Evolutionary conservation across 2,888 invertebrate genomes (phyloP).

Genomic region (Tetropium fuscum): DNA sequence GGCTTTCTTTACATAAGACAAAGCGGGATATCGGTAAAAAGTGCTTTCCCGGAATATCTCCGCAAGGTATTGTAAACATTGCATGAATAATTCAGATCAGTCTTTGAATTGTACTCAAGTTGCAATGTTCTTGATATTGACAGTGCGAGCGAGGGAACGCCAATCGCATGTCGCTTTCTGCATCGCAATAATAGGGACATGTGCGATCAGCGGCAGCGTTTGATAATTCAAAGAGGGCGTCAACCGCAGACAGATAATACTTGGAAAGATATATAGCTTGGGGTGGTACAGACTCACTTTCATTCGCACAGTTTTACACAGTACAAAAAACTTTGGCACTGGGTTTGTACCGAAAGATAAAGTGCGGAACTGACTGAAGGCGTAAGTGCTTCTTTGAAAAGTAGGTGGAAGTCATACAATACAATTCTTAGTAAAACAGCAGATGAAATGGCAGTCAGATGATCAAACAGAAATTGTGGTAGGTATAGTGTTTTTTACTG

Average conservation of each 20-base stretch:
- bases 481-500: too few relatives aligned
- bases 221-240: slow-evolving; percentile 48
- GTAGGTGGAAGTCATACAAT: too few relatives aligned
- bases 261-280: slow-evolving; percentile 45
- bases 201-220: slow-evolving; percentile 42
- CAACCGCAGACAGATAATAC: slow-evolving; percentile 50
- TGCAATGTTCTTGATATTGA: slow-evolving; percentile 43
- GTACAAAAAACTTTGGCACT: slow-evolving; percentile 12
- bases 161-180: slow-evolving; percentile 47
- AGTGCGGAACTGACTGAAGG: neutral
- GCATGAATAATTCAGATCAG: slow-evolving; percentile 49
- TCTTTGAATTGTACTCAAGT: slow-evolving; percentile 43
- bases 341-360: slow-evolving; percentile 1
- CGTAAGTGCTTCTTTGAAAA: too few relatives aligned
- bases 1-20: slow-evolving; percentile 39
- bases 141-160: slow-evolving; percentile 45
- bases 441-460: too few relatives aligned
- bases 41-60: slow-evolving; percentile 36
- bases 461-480: too few relatives aligned
- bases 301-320: slow-evolving; percentile 29
- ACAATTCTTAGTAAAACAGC: too few relatives aligned
- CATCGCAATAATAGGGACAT: slow-evolving; percentile 46
- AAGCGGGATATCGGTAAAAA: slow-evolving; percentile 40
- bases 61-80: slow-evolving; percentile 44
- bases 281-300: slow-evolving; percentile 39